These are phyloP conservation scores for Gnathonemus longibarbis DNA, from an alignment of 2,113 vertebrate species.

Conservation along the genomic window DNA sequence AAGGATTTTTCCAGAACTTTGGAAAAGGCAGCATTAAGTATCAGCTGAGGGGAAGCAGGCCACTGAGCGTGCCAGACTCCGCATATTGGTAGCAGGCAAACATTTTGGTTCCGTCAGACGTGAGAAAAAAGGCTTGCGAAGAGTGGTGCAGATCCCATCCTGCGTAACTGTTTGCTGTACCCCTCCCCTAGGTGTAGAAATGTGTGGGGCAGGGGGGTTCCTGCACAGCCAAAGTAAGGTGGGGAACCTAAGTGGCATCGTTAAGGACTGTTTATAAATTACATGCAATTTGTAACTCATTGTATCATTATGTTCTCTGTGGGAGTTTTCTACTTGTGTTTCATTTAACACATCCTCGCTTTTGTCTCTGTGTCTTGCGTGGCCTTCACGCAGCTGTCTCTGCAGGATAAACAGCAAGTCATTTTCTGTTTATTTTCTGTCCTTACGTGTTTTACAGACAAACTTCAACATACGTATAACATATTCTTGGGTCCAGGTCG, in stretches of 20 bases:
- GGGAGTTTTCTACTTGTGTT: neutral
- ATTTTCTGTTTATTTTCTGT: neutral
- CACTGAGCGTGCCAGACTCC: neutral
- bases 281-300: slow-evolving; percentile 19
- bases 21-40: neutral
- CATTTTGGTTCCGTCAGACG: neutral
- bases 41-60: neutral
- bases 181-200: neutral
- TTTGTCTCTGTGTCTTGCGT: neutral
- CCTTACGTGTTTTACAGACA: neutral
- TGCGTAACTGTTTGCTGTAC: neutral
- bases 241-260: slow-evolving; percentile 5
- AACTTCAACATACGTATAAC: neutral
- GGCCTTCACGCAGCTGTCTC: neutral
- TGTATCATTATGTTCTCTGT: neutral
- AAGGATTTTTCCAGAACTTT: neutral
- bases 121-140: neutral
- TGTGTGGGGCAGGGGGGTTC: neutral
- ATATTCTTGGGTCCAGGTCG: neutral
- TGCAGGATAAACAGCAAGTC: neutral
- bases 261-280: slow-evolving; percentile 18
- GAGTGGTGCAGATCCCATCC: neutral
- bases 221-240: neutral
- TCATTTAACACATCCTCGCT: neutral
- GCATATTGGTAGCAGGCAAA: neutral